Conservation (phyloP, 92 coral and sea anemone genomes). For the Hydrozoanthus gracilis region DNA sequence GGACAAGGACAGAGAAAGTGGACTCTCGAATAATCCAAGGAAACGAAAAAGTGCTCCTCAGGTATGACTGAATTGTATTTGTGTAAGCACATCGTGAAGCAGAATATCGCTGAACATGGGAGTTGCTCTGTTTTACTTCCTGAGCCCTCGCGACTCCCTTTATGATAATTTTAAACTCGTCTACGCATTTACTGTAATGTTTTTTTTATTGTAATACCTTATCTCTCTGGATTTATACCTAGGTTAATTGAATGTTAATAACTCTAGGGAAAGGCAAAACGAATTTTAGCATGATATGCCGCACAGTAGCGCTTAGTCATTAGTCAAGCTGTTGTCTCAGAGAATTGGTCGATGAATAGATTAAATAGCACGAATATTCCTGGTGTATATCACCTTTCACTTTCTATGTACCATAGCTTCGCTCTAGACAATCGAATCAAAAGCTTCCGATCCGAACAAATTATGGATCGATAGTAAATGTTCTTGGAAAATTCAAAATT, state of each 20-base stretch:
- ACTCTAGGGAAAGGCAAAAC: neutral
- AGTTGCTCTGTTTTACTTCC: neutral
- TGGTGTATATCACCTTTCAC: conserved; percentile 15
- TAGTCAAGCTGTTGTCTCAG: neutral
- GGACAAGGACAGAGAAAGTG: conserved; percentile 33
- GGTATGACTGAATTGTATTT: conserved; percentile 15
- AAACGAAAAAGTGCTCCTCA: conserved; percentile 38
- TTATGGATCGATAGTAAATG: neutral
- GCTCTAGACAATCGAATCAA: conserved; percentile 10
- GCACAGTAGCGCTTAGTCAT: neutral
- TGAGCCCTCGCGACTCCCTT: neutral
- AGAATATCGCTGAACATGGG: neutral
- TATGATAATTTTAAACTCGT: neutral
- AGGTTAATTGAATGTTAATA: conserved; percentile 17
- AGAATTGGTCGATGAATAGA: neutral
- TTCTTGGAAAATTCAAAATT: neutral
- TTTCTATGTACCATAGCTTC: conserved; percentile 10
- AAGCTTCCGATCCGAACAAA: neutral
- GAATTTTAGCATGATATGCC: neutral
- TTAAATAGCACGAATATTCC: neutral
- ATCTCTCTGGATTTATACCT: neutral
- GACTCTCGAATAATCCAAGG: conserved; percentile 14
- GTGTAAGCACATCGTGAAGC: neutral
- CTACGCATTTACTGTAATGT: neutral
- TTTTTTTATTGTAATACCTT: conserved; percentile 1